phyloP scores from a whole-genome alignment of 2,888 invertebrate genomes.

The Myopa testacea region DNA sequence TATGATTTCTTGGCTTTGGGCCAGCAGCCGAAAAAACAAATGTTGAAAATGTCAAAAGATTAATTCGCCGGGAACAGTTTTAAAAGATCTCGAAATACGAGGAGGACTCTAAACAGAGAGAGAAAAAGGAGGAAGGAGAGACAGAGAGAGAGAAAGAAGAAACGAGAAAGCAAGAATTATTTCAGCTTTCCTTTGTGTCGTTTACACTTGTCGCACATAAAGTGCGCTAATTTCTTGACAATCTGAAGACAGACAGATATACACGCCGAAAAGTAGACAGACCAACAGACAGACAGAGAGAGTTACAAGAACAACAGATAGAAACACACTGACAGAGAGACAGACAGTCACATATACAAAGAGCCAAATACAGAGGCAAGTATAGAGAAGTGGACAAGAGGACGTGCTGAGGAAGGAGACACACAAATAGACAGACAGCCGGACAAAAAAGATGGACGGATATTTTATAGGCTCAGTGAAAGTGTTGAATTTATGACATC shows the following conservation, averaged over 20 bases:
- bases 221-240: slow-evolving; percentile 38
- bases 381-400: neutral
- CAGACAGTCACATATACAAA: neutral
- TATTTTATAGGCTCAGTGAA: slow-evolving; percentile 22
- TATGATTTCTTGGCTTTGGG: slow-evolving; percentile 36
- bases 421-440: neutral
- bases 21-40: slow-evolving; percentile 25
- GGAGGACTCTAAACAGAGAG: no score
- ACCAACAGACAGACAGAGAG: neutral
- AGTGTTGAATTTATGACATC: slow-evolving; percentile 31
- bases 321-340: neutral
- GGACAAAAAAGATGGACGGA: neutral
- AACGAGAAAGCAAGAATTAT: slow-evolving; percentile 3
- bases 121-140: neutral
- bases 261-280: neutral
- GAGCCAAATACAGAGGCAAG: neutral
- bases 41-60: slow-evolving; percentile 39
- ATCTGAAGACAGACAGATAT: slow-evolving; percentile 14
- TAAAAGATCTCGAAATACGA: neutral
- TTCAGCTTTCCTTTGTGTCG: slow-evolving; percentile 30
- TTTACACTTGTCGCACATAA: slow-evolving; percentile 40
- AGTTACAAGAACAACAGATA: neutral
- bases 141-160: neutral
- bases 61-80: slow-evolving; percentile 35
- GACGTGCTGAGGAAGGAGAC: no score